Evolutionary conservation across 2,888 invertebrate genomes (phyloP), one percentile per base, ranked within the genome.

Genomic region (Diadegma fenestrale): DNA sequence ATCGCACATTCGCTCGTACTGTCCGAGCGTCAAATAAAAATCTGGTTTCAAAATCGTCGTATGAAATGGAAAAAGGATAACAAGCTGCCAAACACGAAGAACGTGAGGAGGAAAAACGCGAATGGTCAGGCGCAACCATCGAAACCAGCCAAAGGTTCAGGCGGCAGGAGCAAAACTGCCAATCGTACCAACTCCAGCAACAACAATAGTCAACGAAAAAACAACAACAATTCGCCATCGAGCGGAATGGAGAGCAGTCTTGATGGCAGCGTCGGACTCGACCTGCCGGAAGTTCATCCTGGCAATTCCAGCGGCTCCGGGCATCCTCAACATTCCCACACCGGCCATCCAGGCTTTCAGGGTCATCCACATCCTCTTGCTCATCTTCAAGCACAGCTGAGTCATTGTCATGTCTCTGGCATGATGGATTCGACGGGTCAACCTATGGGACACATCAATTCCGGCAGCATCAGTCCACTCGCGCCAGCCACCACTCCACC

Each of bases 1-100:
- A 99, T 99, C 94, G 99, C 99, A 64, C 99, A 99, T 94, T 97
- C 98, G 90, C 96, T 99, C 94, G 98, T 98, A 94, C 95, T 99
- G 91, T 98, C 98, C 84, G 98, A 98, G 93, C 95, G 98, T 90
- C 98, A 98, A 95, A 98, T 97, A 91, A 97, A 97, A 95, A 97
- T 97, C 94, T 97, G 97, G 97, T 97, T 98, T 94, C 97, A 97
- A 94, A 97, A 97, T 94, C 95, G 97, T 73, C 95, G 97, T 87
- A 97, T 97, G 97, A 97, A 97, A 94, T 97, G 96, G 96, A 97
- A 97, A 94, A 97, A 97, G 94, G 97, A 96, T 95, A 97, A 98
- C 95, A 97, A 98, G 94, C 95, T 98, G 91, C 98, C 98, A 73
- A 98, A 98, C 95, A 98, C 98, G 86, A 96, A 96, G 93, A 96